Base-by-base conservation (phyloP, 2,113 vertebrate species). In the Rafetus swinhoei region DNA sequence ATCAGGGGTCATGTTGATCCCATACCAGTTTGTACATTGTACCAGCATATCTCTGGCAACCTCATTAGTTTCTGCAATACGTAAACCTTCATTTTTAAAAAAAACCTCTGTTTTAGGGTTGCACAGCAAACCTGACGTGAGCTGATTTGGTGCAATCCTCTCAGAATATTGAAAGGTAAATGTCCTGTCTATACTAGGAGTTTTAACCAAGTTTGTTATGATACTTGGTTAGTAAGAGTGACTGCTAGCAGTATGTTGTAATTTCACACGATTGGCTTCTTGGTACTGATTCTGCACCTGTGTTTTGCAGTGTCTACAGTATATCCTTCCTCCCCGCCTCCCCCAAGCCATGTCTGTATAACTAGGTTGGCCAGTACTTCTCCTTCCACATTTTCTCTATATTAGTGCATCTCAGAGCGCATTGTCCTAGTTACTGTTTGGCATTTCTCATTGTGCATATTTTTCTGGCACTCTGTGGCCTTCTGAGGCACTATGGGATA, bases 131-230 rank as follows among this genome's bases (percentile, higher is more conserved):
- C n/a, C 65, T 35, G 65, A 69, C n/a, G 35, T 19, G 32, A 86
- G 24, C 52, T 90, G 74, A 90, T 57, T 25, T 24, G 25, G 10
- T 77, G 5, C 32, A 18, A 50, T n/a, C 29, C 55, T 55, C 39
- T 92, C 54, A 79, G 82, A 89, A 35, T 2, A 2, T 22, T 80
- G 83, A 29, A 24, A 82, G 39, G 16, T 10, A 25, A 62, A 50
- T 2, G 85, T 27, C 18, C 18, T 62, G 76, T 86, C 81, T 84
- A 6, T 85, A 50, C 32, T 19, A 12, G 16, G 11, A 29, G 21
- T 25, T 87, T 92, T 35, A 18, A 56, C 15, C 15, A 57, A 54
- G 54, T 85, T 95, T n/a, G 32, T 22, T 86, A 21, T 59, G 76
- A 32, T 45, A 35, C 65, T 35, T 2, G 4, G 32, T 69, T 25